Conservation (phyloP, 2,113 vertebrate species). For the Anseranas semipalmata region DNA sequence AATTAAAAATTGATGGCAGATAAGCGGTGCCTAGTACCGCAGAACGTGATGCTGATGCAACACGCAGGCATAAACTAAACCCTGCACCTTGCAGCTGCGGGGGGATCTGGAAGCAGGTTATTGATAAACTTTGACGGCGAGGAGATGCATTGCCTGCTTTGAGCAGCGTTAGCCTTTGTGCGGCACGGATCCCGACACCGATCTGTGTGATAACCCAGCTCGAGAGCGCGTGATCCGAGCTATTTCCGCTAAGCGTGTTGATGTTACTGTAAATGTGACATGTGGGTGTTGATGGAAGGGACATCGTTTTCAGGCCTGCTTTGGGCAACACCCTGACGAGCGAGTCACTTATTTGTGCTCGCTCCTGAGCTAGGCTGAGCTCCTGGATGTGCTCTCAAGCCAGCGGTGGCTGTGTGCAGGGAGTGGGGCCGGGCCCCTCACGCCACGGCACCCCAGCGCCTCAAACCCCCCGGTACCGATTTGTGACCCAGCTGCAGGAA, state of each 20-base stretch:
- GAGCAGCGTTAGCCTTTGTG: conserved; percentile 41
- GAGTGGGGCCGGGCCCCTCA: fast-evolving
- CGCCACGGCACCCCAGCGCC: neutral
- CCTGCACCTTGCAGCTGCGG: neutral
- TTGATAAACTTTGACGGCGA: neutral
- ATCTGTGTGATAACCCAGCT: conserved; percentile 35
- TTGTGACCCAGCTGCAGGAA: neutral
- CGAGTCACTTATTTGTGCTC: neutral
- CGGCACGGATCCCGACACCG: conserved; percentile 49
- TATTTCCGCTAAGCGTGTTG: conserved; percentile 48
- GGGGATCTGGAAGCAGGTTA: neutral
- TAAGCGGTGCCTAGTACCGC: neutral
- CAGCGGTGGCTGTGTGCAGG: neutral
- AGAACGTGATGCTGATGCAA: neutral
- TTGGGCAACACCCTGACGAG: conserved; percentile 25
- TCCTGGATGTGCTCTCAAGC: neutral
- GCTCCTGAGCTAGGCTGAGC: neutral
- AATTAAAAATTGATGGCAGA: conserved; percentile 51
- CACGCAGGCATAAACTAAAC: neutral
- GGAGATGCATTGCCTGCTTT: fast-evolving
- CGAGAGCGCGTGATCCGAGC: neutral
- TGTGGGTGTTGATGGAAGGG: conserved; percentile 59
- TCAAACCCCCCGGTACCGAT: neutral
- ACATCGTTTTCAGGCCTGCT: conserved; percentile 52
- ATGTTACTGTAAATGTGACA: conserved; percentile 40